Percentiles rank a stretch among this genome's conserved stretches.
Conservation (phyloP, 2,113 vertebrate species). For the Notarius lentiginosus region DNA sequence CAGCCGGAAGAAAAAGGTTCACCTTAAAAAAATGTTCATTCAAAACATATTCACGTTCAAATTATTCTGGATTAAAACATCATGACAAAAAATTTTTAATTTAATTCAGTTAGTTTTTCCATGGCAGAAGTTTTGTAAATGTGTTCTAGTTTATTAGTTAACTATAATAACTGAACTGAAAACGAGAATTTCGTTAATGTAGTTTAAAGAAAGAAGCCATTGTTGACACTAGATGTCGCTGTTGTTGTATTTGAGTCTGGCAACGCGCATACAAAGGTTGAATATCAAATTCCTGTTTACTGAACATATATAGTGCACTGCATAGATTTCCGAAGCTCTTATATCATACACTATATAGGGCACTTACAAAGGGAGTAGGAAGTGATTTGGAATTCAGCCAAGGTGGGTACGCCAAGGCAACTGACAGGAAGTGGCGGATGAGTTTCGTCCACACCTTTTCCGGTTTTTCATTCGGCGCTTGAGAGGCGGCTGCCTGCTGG, state of each 20-base stretch:
- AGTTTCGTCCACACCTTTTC: constrained; percentile 78
- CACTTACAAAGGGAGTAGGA: background rate
- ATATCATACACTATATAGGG: background rate
- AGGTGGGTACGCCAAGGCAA: background rate
- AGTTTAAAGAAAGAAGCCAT: fast-evolving
- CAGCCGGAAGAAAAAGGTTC: background rate
- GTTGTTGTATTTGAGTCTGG: constrained; percentile 6
- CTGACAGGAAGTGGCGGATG: constrained; percentile 69
- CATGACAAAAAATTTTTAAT: background rate
- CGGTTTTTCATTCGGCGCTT: constrained; percentile 62
- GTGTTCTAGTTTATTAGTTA: no score
- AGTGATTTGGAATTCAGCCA: background rate
- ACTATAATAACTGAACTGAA: background rate
- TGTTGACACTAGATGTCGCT: constrained; percentile 29
- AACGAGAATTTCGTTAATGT: background rate
- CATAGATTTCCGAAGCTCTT: no score
- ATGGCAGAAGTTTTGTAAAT: background rate
- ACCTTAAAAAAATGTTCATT: no score
- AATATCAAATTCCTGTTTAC: background rate
- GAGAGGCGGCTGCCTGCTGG: constrained; percentile 45
- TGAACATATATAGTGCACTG: background rate
- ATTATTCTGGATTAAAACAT: background rate
- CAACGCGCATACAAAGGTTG: background rate
- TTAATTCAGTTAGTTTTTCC: background rate
- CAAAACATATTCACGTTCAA: background rate